Evolutionary conservation across 2,888 invertebrate genomes (phyloP).

Genomic region (Xanthorhoe designata): DNA sequence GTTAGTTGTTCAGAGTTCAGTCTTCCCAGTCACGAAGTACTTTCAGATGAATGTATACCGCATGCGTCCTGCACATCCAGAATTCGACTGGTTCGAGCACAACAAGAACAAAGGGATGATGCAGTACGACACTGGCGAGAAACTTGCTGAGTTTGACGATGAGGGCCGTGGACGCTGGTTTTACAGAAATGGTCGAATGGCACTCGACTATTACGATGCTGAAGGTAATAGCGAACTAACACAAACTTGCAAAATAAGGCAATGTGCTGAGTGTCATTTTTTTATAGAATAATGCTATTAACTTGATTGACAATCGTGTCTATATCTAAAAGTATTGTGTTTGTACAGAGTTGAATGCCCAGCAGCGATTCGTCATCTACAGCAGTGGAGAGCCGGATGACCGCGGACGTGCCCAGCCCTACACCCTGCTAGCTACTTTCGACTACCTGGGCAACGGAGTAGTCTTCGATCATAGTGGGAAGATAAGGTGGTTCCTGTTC

Average conservation of each 20-base stretch:
- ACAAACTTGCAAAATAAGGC: background rate
- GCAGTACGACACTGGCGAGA: conserved; percentile 70
- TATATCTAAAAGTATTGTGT: background rate
- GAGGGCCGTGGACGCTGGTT: conserved; percentile 72
- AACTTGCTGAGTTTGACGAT: conserved; percentile 71
- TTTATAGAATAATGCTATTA: too few relatives aligned
- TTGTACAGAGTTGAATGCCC: conserved; percentile 68
- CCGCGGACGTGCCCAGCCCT: conserved; percentile 65
- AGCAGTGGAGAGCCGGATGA: conserved; percentile 75
- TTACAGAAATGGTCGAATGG: conserved; percentile 71
- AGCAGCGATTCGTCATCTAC: conserved; percentile 73
- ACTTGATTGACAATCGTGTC: too few relatives aligned
- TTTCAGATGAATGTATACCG: conserved; percentile 76
- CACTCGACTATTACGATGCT: conserved; percentile 75
- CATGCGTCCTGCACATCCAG: conserved; percentile 78
- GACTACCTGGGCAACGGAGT: conserved; percentile 77
- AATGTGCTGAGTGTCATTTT: too few relatives aligned
- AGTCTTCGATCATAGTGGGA: conserved; percentile 76
- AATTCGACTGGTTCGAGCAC: conserved; percentile 78
- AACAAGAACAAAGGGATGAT: conserved; percentile 69
- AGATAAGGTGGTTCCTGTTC: conserved; percentile 63
- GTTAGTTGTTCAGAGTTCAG: too few relatives aligned
- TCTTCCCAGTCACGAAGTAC: background rate
- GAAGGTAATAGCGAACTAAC: conserved; percentile 55
- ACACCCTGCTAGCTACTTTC: conserved; percentile 72